Percentiles rank a stretch among this genome's conserved stretches.
These are phyloP conservation scores for Brachynemurus nebulosus DNA, from an alignment of 2,888 invertebrate species.

Conservation along the genomic window DNA sequence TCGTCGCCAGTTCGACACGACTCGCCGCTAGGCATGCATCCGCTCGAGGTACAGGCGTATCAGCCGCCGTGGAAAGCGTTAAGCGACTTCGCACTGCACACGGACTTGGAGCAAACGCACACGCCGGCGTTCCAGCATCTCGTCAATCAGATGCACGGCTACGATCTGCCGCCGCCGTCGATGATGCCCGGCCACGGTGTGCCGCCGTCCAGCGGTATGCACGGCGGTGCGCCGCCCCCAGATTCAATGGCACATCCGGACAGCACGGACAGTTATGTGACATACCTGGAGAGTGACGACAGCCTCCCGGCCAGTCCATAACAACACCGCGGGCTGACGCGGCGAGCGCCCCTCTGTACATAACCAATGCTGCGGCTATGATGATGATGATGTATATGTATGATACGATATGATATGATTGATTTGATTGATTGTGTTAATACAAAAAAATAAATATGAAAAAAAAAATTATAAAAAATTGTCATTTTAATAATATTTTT, in stretches of 20 bases:
- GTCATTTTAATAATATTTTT: conserved; percentile 6
- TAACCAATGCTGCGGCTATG: too few relatives aligned
- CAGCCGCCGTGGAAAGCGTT: conserved; percentile 97
- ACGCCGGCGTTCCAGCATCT: conserved; percentile 88
- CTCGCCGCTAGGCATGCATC: conserved; percentile 72
- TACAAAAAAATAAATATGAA: not conserved
- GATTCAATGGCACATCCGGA: conserved; percentile 62
- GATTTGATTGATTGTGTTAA: conserved; percentile 1
- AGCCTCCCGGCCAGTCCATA: conserved; percentile 63
- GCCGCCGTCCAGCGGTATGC: conserved; percentile 32
- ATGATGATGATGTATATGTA: too few relatives aligned
- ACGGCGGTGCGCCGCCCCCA: conserved; percentile 30
- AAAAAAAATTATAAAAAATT: conserved; percentile 3
- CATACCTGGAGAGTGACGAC: conserved; percentile 83
- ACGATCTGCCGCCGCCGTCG: conserved; percentile 47
- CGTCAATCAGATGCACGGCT: conserved; percentile 91
- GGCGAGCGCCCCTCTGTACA: not conserved
- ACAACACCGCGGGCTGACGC: conserved; percentile 13
- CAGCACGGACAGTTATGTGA: conserved; percentile 80
- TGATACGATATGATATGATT: too few relatives aligned
- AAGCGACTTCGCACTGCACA: conserved; percentile 88
- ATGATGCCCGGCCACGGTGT: conserved; percentile 38
- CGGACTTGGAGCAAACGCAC: conserved; percentile 75
- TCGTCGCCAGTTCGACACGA: conserved; percentile 86
- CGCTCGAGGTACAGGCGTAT: conserved; percentile 83